Evolutionary conservation across 2,888 invertebrate species (phyloP).

Genomic region (Arenicola marina): DNA sequence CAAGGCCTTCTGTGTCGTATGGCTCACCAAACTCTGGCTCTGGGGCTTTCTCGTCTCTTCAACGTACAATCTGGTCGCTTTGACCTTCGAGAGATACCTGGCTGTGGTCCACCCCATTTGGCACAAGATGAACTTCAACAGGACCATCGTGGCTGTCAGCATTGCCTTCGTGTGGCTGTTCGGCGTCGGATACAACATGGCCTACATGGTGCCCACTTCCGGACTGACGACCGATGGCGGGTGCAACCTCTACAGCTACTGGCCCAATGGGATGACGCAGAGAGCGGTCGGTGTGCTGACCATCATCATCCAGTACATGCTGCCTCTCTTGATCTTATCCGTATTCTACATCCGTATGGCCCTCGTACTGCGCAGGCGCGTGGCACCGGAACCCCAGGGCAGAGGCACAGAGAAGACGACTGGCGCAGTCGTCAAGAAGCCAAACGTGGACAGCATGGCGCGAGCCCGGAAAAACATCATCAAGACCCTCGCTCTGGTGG

Average conservation of each 20-base stretch:
- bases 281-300: conserved; percentile 5
- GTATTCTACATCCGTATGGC: conserved; percentile 19
- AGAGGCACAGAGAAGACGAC: too few species aligned
- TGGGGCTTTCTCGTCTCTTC: conserved; percentile 23
- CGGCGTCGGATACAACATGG: conserved; percentile 12
- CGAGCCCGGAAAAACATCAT: conserved; percentile 4
- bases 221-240: not conserved
- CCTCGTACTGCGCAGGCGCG: conserved; percentile 7
- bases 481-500: not conserved
- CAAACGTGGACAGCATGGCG: not conserved
- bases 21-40: conserved; percentile 13
- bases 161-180: conserved; percentile 14
- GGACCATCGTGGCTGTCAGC: not conserved
- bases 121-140: conserved; percentile 16
- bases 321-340: conserved; percentile 14
- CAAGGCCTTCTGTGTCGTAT: conserved; percentile 20
- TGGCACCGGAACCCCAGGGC: not conserved
- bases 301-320: conserved; percentile 14
- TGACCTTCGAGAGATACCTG: conserved; percentile 27
- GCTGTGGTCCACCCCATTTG: conserved; percentile 22
- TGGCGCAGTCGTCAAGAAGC: not conserved
- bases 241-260: conserved; percentile 5
- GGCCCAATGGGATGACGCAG: conserved; percentile 7
- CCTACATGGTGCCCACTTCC: conserved; percentile 16
- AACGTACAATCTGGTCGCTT: conserved; percentile 22